Conservation (phyloP, 2,113 vertebrate genomes). For the Heterotilapia buettikoferi region DNA sequence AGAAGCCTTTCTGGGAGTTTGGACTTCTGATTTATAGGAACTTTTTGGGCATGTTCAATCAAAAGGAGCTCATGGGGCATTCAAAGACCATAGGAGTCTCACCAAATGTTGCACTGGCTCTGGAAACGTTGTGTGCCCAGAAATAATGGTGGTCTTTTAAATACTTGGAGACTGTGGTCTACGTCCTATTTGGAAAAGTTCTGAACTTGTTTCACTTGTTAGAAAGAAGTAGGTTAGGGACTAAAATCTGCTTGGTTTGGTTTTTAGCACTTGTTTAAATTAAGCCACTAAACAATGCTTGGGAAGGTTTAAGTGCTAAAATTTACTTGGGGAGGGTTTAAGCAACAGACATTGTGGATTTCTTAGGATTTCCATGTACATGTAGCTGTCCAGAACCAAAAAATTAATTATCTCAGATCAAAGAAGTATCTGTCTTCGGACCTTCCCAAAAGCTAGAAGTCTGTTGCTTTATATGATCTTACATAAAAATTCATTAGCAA, state of each 20-base stretch:
- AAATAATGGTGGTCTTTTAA: not conserved
- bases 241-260: not conserved
- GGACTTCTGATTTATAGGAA: not conserved
- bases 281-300: not conserved
- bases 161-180: not conserved
- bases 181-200: not conserved
- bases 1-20: not conserved
- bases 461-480: not conserved
- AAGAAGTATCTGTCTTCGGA: not conserved
- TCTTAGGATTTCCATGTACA: not conserved
- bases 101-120: not conserved
- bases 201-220: not conserved
- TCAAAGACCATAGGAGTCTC: not conserved
- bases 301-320: not conserved
- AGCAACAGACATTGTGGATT: not conserved
- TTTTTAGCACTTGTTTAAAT: not conserved
- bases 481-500: not conserved
- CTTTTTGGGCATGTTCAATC: not conserved
- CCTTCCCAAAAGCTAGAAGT: not conserved
- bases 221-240: not conserved
- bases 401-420: not conserved
- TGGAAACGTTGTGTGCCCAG: not conserved
- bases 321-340: not conserved
- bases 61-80: not conserved
- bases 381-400: not conserved